Conservation (phyloP, 2,797 vertebrate genomes). For the Amniataba percoides region DNA sequence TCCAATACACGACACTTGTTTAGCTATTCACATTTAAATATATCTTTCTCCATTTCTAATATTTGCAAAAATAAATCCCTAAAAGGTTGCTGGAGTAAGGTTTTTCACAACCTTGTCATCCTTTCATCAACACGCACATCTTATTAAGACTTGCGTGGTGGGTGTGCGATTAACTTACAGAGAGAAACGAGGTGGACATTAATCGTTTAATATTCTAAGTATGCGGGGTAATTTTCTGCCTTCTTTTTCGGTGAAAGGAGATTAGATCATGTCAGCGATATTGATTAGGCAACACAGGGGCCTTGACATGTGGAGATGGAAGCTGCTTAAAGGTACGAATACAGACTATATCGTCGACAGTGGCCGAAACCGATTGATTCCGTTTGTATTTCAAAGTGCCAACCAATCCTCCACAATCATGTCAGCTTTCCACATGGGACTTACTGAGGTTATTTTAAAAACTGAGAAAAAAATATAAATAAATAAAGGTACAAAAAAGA, state of each 20-base stretch:
- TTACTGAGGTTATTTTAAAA: constrained; percentile 2
- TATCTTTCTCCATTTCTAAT: neutral
- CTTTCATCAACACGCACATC: constrained; percentile 34
- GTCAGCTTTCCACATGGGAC: neutral
- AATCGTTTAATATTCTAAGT: constrained; percentile 41
- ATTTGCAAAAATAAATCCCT: constrained; percentile 26
- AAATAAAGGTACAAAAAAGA: neutral
- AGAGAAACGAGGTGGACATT: constrained; percentile 47
- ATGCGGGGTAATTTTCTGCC: constrained; percentile 33
- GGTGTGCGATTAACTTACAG: constrained; percentile 57
- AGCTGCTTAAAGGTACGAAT: constrained; percentile 2
- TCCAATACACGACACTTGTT: neutral
- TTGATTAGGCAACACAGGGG: constrained; percentile 37
- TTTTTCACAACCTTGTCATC: constrained; percentile 34
- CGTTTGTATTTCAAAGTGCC: neutral
- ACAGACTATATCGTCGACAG: constrained; percentile 7
- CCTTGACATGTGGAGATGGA: constrained; percentile 23
- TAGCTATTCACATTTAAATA: constrained; percentile 1
- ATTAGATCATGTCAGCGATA: constrained; percentile 37
- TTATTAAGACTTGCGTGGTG: constrained; percentile 42
- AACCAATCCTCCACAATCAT: neutral
- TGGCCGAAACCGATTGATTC: neutral
- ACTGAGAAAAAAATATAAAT: neutral
- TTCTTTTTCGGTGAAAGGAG: constrained; percentile 31
- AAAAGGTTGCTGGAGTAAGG: neutral